Evolutionary conservation across 1,140 invertebrate genomes (phyloP).

Genomic region (Lucilia cuprina): DNA sequence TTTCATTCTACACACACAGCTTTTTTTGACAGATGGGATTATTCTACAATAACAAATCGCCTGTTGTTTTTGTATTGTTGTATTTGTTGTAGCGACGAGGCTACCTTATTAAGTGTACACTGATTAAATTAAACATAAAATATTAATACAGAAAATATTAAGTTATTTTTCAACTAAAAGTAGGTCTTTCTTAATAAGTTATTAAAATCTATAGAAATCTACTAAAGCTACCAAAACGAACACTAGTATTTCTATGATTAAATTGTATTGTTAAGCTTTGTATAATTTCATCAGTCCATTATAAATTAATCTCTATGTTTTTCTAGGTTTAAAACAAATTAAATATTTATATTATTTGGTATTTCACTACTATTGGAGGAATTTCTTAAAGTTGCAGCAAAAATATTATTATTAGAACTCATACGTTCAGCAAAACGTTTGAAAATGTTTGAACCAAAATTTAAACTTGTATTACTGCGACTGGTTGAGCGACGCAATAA

Average conservation of each 20-base stretch:
- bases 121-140: no score
- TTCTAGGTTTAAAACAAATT: not conserved
- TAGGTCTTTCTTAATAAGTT: no score
- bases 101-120: no score
- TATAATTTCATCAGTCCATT: slow-evolving; percentile 18
- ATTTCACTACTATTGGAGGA: slow-evolving; percentile 24
- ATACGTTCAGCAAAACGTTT: slow-evolving; percentile 59
- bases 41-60: no score
- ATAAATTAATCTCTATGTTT: not conserved
- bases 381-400: slow-evolving; percentile 37
- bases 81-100: no score
- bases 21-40: no score
- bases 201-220: not conserved
- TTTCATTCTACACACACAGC: no score
- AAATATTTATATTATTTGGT: not conserved
- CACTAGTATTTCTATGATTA: not conserved
- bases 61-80: no score
- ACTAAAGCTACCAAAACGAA: slow-evolving; percentile 6
- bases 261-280: not conserved
- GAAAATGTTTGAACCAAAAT: slow-evolving; percentile 57
- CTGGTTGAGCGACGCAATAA: slow-evolving; percentile 14
- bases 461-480: slow-evolving; percentile 43
- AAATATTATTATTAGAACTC: slow-evolving; percentile 39
- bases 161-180: no score
- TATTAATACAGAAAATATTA: no score